These are phyloP conservation scores for Drosophila quadrilineata DNA, from an alignment of 1,140 invertebrate genomes.

Conservation along the genomic window DNA sequence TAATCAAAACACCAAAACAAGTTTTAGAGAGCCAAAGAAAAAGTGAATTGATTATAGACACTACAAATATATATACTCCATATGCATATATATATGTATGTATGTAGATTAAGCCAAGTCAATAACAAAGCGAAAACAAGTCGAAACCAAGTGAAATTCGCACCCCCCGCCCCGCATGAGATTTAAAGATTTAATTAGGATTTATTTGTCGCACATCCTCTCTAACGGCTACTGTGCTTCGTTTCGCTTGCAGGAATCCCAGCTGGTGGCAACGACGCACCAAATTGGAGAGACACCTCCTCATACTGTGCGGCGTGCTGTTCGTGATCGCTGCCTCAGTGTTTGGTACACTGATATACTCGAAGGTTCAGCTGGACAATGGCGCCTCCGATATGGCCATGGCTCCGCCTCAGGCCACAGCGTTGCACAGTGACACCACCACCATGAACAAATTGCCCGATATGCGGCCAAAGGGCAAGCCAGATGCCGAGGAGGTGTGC, in stretches of 20 bases:
- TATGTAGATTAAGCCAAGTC: constrained; percentile 6
- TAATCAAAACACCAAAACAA: background rate
- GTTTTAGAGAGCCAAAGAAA: constrained; percentile 11
- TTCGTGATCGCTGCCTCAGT: constrained; percentile 85
- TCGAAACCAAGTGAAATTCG: constrained; percentile 23
- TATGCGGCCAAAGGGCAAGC: constrained; percentile 29
- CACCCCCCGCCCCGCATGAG: background rate
- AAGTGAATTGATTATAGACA: constrained; percentile 41
- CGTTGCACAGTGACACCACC: constrained; percentile 46
- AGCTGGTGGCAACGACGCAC: constrained; percentile 93
- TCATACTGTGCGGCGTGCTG: constrained; percentile 85
- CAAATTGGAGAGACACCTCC: constrained; percentile 88
- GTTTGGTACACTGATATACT: constrained; percentile 83
- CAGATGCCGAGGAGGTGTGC: constrained; percentile 82
- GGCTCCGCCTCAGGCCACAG: constrained; percentile 49
- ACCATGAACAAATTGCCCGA: constrained; percentile 52
- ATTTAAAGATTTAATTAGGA: no score
- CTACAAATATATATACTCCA: no score
- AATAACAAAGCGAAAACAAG: constrained; percentile 11
- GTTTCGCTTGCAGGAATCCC: constrained; percentile 85
- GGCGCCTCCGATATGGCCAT: background rate
- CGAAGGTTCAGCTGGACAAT: background rate
- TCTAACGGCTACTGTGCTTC: background rate
- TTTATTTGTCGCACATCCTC: background rate
- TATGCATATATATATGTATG: no score